These are phyloP conservation scores for Trissolcus basalis DNA, from an alignment of 1,140 invertebrate genomes.

Conservation along the genomic window DNA sequence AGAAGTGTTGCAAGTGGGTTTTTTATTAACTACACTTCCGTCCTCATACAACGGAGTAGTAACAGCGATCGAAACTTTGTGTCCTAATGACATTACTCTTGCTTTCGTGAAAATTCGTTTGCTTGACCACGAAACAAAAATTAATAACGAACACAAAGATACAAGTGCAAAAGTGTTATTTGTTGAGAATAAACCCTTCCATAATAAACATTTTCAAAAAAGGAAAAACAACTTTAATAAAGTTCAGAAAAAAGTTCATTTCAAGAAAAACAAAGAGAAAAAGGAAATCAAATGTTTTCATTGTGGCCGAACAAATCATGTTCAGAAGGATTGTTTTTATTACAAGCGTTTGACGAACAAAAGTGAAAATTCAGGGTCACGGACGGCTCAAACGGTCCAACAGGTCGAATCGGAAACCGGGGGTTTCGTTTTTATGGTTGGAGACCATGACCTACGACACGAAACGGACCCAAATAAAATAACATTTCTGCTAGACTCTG, in stretches of 20 bases:
- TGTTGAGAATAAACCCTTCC: constrained; percentile 6
- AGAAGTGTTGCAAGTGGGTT: constrained; percentile 5
- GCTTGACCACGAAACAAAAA: constrained; percentile 1
- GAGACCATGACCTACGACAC: neutral
- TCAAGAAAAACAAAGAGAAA: neutral
- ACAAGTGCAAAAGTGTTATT: constrained; percentile 5
- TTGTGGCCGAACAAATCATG: neutral
- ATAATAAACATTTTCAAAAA: neutral
- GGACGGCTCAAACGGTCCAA: neutral
- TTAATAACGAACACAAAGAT: neutral
- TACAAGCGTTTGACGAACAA: neutral
- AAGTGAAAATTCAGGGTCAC: neutral
- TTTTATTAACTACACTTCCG: constrained; percentile 1
- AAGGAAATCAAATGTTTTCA: neutral
- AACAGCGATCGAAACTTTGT: constrained; percentile 1
- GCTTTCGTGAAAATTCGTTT: constrained; percentile 7
- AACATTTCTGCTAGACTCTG: neutral
- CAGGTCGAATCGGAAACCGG: neutral
- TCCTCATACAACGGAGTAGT: neutral
- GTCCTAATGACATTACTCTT: constrained; percentile 4
- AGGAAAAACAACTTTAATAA: neutral
- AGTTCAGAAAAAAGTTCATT: neutral
- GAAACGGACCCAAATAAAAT: neutral
- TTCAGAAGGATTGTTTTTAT: neutral
- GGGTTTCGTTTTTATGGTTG: neutral